Evolutionary conservation across 1,140 invertebrate genomes (phyloP).

Genomic region (Nautilus pompilius): DNA sequence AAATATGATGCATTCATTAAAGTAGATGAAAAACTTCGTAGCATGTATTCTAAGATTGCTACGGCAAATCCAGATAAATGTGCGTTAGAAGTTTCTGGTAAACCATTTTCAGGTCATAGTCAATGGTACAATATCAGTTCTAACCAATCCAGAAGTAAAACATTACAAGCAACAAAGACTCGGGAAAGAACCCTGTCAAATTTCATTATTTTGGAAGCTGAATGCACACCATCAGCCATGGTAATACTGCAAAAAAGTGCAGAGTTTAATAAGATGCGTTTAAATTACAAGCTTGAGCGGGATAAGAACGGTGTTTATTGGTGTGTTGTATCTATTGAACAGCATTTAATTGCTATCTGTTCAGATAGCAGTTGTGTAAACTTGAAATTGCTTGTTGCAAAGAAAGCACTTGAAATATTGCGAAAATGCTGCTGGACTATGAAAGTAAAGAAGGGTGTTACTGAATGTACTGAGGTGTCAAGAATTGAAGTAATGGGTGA

Average conservation of each 20-base stretch:
- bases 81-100: slow-evolving; percentile 21
- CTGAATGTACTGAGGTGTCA: slow-evolving; percentile 21
- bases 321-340: slow-evolving; percentile 25
- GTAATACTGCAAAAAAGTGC: slow-evolving; percentile 25
- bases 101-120: slow-evolving; percentile 10
- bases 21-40: slow-evolving; percentile 25
- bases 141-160: neutral
- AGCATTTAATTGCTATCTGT: slow-evolving; percentile 18
- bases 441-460: slow-evolving; percentile 63
- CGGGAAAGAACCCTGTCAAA: slow-evolving; percentile 25
- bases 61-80: slow-evolving; percentile 17
- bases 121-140: neutral
- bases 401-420: slow-evolving; percentile 27
- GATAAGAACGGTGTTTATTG: slow-evolving; percentile 20
- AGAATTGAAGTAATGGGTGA: slow-evolving; percentile 53
- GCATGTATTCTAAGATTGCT: slow-evolving; percentile 23
- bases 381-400: slow-evolving; percentile 26
- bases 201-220: slow-evolving; percentile 8
- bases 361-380: slow-evolving; percentile 16
- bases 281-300: slow-evolving; percentile 28
- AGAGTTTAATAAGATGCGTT: slow-evolving; percentile 26
- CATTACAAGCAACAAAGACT: slow-evolving; percentile 3
- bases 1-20: slow-evolving; percentile 37
- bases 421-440: slow-evolving; percentile 39
- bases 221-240: slow-evolving; percentile 9